These are phyloP conservation scores for Drosophila austrosaltans DNA, from an alignment of 2,888 invertebrate species.

Conservation along the genomic window DNA sequence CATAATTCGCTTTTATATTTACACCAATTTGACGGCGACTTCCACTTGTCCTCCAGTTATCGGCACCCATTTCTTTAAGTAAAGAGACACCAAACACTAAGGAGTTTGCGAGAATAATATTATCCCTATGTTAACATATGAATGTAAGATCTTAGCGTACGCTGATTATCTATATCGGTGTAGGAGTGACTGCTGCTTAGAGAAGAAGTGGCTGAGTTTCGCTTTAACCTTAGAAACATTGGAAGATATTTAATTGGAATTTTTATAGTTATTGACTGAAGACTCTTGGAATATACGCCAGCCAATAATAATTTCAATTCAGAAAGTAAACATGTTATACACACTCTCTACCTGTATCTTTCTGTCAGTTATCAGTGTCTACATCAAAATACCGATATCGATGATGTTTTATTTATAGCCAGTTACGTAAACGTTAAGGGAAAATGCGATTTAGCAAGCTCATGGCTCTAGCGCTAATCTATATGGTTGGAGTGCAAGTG, in stretches of 20 bases:
- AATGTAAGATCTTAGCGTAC: neutral
- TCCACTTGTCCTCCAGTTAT: neutral
- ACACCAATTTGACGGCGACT: neutral
- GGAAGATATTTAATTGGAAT: neutral
- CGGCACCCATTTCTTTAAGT: neutral
- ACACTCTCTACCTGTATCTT: neutral
- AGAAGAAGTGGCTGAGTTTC: neutral
- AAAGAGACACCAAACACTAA: neutral
- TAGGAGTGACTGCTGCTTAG: neutral
- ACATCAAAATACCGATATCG: neutral
- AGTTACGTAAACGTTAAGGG: constrained; percentile 26
- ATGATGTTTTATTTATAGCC: constrained; percentile 8
- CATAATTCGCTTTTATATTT: neutral
- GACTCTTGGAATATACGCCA: neutral
- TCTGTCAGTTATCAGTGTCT: constrained; percentile 3
- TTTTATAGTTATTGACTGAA: constrained; percentile 2
- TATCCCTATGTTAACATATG: neutral
- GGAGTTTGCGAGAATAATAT: neutral
- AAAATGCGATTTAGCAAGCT: constrained; percentile 24
- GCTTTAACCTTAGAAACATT: neutral
- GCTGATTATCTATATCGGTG: neutral
- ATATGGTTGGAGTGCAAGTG: neutral
- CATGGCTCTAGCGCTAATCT: constrained; percentile 18
- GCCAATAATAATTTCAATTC: neutral
- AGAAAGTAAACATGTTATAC: constrained; percentile 4